Conservation (phyloP, 1,140 invertebrate species). For the Drosophila lacertosa region DNA sequence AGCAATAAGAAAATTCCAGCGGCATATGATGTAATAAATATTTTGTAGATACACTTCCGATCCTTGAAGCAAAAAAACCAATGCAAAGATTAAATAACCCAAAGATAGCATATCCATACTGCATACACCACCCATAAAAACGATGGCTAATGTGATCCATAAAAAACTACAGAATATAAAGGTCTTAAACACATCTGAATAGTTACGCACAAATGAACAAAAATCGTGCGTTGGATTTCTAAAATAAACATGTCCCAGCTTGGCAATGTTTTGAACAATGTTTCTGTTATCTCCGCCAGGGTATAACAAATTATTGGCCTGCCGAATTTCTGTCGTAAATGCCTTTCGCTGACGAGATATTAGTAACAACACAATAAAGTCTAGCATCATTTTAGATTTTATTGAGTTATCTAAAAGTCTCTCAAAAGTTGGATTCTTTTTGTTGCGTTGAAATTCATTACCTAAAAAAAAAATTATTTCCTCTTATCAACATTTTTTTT, state of each 20-base stretch:
- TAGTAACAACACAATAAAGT: slow-evolving; percentile 95
- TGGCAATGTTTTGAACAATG: slow-evolving; percentile 87
- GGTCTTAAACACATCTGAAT: slow-evolving; percentile 94
- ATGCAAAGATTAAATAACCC: slow-evolving; percentile 97
- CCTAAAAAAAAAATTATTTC: neutral
- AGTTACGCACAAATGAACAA: slow-evolving; percentile 85
- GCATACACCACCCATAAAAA: slow-evolving; percentile 97
- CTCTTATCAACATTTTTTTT: neutral
- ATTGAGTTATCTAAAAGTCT: slow-evolving; percentile 20
- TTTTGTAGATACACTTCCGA: slow-evolving; percentile 96
- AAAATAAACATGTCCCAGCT: slow-evolving; percentile 85
- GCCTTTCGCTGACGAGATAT: slow-evolving; percentile 94
- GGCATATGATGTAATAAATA: slow-evolving; percentile 91
- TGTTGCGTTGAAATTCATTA: neutral
- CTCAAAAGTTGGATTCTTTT: slow-evolving; percentile 6
- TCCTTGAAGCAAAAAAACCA: slow-evolving; percentile 98
- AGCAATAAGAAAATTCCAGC: slow-evolving; percentile 95
- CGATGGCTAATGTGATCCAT: slow-evolving; percentile 96
- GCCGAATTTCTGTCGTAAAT: slow-evolving; percentile 90
- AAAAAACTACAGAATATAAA: slow-evolving; percentile 93
- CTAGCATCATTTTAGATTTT: slow-evolving; percentile 91
- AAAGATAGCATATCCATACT: slow-evolving; percentile 97
- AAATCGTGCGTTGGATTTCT: slow-evolving; percentile 93
- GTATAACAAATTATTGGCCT: slow-evolving; percentile 86
- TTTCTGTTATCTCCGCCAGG: slow-evolving; percentile 86